phyloP scores from a whole-genome alignment of 2,797 vertebrate genomes.

The Sebastes kiyomatsui region DNA sequence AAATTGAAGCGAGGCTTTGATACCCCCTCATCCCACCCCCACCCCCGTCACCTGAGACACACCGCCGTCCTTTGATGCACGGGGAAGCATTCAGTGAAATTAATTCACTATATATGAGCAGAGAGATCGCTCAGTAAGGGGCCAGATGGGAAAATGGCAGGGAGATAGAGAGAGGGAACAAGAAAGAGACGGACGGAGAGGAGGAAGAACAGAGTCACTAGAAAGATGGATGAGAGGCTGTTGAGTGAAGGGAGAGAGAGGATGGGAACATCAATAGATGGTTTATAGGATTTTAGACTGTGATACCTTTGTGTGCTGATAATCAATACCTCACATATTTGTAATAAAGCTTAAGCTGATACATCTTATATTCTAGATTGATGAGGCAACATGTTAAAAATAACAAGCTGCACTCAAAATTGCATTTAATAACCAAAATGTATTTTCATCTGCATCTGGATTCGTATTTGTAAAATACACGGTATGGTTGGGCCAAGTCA shows the following conservation, averaged over 20 bases:
- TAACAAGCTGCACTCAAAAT: neutral
- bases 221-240: neutral
- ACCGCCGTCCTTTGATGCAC: constrained; percentile 34
- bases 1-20: constrained; percentile 52
- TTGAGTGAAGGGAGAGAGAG: neutral
- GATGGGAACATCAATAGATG: neutral
- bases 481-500: no score
- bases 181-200: neutral
- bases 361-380: neutral
- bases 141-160: neutral
- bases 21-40: neutral
- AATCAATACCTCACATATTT: neutral
- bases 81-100: constrained; percentile 51
- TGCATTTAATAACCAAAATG: neutral
- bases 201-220: neutral
- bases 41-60: constrained; percentile 49
- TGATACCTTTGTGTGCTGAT: neutral
- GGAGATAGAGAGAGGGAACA: neutral
- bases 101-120: constrained; percentile 34
- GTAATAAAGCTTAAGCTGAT: neutral
- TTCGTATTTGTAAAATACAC: neutral
- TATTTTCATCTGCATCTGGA: neutral
- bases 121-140: neutral
- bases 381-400: neutral
- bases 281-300: neutral